A percentile compares a stretch with the other conserved stretches of the same genome.
phyloP scores from a whole-genome alignment of 1,140 invertebrate species.

The Camponotus pennsylvanicus region DNA sequence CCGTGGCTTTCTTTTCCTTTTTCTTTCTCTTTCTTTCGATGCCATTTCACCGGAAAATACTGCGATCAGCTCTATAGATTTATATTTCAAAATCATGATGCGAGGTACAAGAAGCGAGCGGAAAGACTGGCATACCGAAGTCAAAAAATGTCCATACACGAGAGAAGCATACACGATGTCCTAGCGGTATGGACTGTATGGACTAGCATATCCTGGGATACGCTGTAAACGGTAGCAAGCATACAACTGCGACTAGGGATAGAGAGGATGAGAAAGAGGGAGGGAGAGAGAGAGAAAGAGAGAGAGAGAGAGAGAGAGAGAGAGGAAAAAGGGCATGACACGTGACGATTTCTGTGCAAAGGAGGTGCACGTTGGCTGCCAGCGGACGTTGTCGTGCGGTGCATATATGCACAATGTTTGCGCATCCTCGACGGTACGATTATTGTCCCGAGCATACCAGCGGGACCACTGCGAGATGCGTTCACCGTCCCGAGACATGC shows the following conservation, averaged over 20 bases:
- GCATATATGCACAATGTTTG: constrained; percentile 67
- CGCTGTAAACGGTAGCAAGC: constrained; percentile 39
- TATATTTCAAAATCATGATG: constrained; percentile 13
- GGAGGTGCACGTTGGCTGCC: constrained; percentile 22
- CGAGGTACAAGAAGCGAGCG: constrained; percentile 64
- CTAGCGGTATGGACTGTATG: constrained; percentile 1
- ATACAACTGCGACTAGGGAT: background rate
- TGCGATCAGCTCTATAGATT: constrained; percentile 4
- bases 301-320: background rate
- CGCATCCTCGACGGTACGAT: constrained; percentile 53
- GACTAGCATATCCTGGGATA: constrained; percentile 16
- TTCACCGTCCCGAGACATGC: constrained; percentile 47
- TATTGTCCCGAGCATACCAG: constrained; percentile 62
- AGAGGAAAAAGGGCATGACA: constrained; percentile 33
- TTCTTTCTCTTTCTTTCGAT: constrained; percentile 36
- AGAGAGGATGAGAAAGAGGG: background rate
- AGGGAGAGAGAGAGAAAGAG: background rate
- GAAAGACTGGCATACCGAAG: constrained; percentile 66
- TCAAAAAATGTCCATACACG: constrained; percentile 51
- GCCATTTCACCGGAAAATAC: constrained; percentile 45
- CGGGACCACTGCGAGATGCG: constrained; percentile 17
- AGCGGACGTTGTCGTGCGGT: constrained; percentile 51
- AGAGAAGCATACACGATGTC: constrained; percentile 20
- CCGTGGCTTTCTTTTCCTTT: background rate
- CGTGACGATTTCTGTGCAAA: constrained; percentile 63